Evolutionary conservation across 92 coral and sea anemone genomes (phyloP), one percentile per base, ranked within the genome.

Genomic region (Actinostola sp.): DNA sequence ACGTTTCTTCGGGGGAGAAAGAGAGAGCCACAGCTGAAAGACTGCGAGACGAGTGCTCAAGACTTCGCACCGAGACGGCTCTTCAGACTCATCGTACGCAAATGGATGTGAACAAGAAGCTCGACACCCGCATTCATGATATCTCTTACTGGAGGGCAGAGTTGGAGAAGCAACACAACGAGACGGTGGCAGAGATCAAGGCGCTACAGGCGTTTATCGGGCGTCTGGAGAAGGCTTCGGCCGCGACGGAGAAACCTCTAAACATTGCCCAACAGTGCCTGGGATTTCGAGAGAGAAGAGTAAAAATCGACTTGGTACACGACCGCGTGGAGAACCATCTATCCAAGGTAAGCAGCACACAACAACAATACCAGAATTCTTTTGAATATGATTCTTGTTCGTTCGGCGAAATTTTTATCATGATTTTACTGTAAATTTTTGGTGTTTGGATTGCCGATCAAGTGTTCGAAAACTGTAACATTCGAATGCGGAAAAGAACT

Each of bases 1-100:
- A 93, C 69, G 98, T 93, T 49, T 75, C 92, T 16, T 88, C 92
- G 2, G 98, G 98, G 8, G 98, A 93, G 82, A 90, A 83, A 69
- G 98, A 93, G 27, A 74, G 98, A 49, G 97, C 98, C 2, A 87
- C 98, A 12, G 98, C 98, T 54, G 98, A 93, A 63, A 80, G 98
- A 51, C 81, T 93, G 35, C 86, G 98, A 57, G 98, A 93, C 60
- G 98, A 93, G 46, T 93, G 98, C 78, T 81, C 97, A 2, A 80
- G 98, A 21, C 98, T 93, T 45, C 97, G 98, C 25, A 93, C 98
- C 9, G 98, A 90, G 63, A 91, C 98, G 11, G 78, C 94, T 9
- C 80, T 93, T 17, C 89, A 77, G n/a, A 93, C 98, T 15, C 96
- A 93, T 46, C 89, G 98, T 25, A 93, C 97, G 11, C 98, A 93